Base-by-base conservation (phyloP, 1,140 invertebrate genomes). In the Drosophila pseudoananassae region DNA sequence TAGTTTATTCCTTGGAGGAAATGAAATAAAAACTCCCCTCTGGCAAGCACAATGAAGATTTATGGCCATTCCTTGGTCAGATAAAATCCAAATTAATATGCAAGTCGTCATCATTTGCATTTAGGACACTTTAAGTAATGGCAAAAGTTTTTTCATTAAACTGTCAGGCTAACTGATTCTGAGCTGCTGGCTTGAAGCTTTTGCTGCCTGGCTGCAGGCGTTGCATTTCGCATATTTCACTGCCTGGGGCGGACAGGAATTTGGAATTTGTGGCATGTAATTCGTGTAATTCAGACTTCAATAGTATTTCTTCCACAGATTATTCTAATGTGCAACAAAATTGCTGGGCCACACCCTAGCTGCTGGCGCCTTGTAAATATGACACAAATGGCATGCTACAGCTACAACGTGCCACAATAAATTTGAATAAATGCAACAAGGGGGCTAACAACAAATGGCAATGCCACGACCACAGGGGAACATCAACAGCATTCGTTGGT, bases 61-160 rank as follows among this genome's bases (percentile, higher is more conserved):
- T 81, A 81, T 87, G 68, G 20, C 52, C 46, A 14, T 29, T 46
- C 27, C 43, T 45, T 52, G 71, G 61, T 51, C 50, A 72, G 57
- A 59, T 51, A 54, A 59, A 68, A 71, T 76, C 58, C 53, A 68
- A 76, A 85, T 87, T 82, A 71, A 69, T 66, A 75, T 78, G 82
- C 65, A 71, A 75, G 65, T 76, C 69, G 69, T 75, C 70, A 68
- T 76, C 54, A 88, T 85, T 87, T 87, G 73, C 81, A 85, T 84
- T 85, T 68, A 77, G 63, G 51, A 58, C 72, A 50, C 51, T 45
- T 33, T 65, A 49, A 71, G 56, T 82, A 82, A 87, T 82, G 83
- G 70, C 52, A 31, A 82, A 85, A 85, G 82, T 85, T 85, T 72
- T 77, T 77, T 69, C 73, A 76, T 77, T 77, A 76, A 63, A 60